Base-by-base conservation (phyloP, 2,888 invertebrate species). In the Pharmacophagus antenor region DNA sequence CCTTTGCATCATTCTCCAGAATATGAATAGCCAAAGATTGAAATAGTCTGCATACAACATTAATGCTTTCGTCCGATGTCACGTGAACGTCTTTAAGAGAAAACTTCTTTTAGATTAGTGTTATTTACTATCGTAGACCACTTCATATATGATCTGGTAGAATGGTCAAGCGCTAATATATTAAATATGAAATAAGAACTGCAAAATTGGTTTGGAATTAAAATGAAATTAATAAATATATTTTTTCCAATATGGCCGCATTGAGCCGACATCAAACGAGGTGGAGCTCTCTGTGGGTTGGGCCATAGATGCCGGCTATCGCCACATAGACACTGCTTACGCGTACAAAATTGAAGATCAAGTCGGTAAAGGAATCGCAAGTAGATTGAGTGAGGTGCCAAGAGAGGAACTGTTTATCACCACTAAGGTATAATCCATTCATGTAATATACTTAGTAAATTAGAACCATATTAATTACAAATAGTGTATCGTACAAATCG, bases 241-340 rank as follows among this genome's bases (percentile, higher is more conserved):
- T 41, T 42, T 48, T 10, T 10, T 41, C 25, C 58, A 57, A 62
- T 72, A 82, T 73, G 77, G 76, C 27, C 76, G 74, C 0, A 56
- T 79, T 27, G 56, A 72, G 65, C 77, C 80, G 0, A 47, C 56
- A 0, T 21, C 56, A 0, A 61, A 70, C 6, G 83, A 88, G 51
- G 90, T 91, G 21, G 82, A 84, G 44, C 72, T 82, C 21, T 91
- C 92, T 0, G 88, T 93, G 1, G 70, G 80, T 31, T 82, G 88
- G 72, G 94, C 93, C 0, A 80, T 94, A 0, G 91, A 92, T 20
- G 85, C 85, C 1, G 94, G 94, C 0, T 94, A 94, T 76, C 84
- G 92, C 0, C 93, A 93, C 70, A 85, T 94, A 50, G 94, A 94
- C 74, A 92, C 93, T 52, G 94, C 94, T 0, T 88, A 83, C 78